phyloP scores from a whole-genome alignment of 2,888 invertebrate species.

The Hydrotaea cyrtoneurina region DNA sequence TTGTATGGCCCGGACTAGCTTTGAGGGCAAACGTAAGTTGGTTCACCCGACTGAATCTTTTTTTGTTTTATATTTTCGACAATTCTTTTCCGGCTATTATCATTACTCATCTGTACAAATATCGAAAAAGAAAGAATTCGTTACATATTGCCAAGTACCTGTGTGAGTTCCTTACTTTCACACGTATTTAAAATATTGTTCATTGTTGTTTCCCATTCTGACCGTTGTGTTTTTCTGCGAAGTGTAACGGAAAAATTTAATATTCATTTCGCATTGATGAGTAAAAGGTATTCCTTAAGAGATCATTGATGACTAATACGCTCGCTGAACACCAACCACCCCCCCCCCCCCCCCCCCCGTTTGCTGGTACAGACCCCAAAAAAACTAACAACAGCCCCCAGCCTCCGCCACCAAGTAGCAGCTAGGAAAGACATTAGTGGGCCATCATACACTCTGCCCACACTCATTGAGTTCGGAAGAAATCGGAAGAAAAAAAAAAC shows the following conservation, averaged over 20 bases:
- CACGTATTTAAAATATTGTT: background rate
- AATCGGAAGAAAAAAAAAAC: background rate
- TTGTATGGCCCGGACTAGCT: too few relatives aligned
- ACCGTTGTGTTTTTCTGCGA: conserved; percentile 11
- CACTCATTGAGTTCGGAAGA: conserved; percentile 46
- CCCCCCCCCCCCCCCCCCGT: too few relatives aligned
- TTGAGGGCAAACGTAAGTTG: too few relatives aligned
- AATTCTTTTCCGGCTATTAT: background rate
- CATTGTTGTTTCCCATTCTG: background rate
- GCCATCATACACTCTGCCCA: conserved; percentile 54
- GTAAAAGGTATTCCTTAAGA: conserved; percentile 62
- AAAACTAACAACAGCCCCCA: conserved; percentile 2
- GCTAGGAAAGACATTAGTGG: conserved; percentile 47
- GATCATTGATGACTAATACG: conserved; percentile 62
- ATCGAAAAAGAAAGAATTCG: background rate
- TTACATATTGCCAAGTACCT: background rate
- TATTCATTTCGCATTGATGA: conserved; percentile 43
- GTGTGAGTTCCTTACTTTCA: background rate
- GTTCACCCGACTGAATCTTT: too few relatives aligned
- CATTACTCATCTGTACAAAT: too few relatives aligned
- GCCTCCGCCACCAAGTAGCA: conserved; percentile 2
- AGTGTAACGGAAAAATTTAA: conserved; percentile 40
- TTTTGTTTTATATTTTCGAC: background rate
- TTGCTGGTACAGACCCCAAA: background rate
- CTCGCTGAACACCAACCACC: too few relatives aligned